A percentile compares a stretch with the other conserved stretches of the same genome.
Conservation (phyloP, 2,888 invertebrate genomes). For the Tupiocoris notatus region DNA sequence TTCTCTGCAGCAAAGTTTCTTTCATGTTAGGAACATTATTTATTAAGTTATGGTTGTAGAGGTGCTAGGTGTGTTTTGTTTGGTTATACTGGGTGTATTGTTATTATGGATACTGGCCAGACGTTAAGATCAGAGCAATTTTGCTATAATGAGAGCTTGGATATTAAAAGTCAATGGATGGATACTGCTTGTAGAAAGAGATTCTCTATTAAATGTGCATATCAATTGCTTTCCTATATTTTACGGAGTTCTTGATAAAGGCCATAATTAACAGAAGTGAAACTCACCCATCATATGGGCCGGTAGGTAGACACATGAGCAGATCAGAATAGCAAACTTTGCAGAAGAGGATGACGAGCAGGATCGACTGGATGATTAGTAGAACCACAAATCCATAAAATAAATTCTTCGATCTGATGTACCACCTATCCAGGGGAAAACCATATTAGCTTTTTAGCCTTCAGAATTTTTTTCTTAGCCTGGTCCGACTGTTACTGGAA, state of each 20-base stretch:
- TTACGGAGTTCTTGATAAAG: background rate
- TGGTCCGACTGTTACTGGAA: too few species aligned
- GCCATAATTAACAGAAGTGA: background rate
- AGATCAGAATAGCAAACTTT: constrained; percentile 26
- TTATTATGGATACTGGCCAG: too few species aligned
- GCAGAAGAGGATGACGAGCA: constrained; percentile 25
- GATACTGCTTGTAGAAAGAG: too few species aligned
- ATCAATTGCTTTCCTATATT: too few species aligned
- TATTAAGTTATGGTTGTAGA: background rate
- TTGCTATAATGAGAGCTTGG: too few species aligned
- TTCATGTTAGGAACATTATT: background rate
- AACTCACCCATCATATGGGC: constrained; percentile 24
- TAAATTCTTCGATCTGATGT: constrained; percentile 1
- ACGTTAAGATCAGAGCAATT: too few species aligned
- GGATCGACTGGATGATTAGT: constrained; percentile 1
- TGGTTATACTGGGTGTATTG: too few species aligned
- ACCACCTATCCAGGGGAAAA: constrained; percentile 7
- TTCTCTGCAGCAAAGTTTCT: constrained; percentile 16
- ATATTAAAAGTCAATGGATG: too few species aligned
- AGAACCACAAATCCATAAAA: constrained; percentile 10
- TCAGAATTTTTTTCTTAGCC: too few species aligned
- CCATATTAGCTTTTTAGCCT: too few species aligned
- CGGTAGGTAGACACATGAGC: constrained; percentile 7
- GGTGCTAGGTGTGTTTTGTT: too few species aligned
- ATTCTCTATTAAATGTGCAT: too few species aligned